Conservation (phyloP, 2,797 vertebrate species). For the Diglossa cyanea region DNA sequence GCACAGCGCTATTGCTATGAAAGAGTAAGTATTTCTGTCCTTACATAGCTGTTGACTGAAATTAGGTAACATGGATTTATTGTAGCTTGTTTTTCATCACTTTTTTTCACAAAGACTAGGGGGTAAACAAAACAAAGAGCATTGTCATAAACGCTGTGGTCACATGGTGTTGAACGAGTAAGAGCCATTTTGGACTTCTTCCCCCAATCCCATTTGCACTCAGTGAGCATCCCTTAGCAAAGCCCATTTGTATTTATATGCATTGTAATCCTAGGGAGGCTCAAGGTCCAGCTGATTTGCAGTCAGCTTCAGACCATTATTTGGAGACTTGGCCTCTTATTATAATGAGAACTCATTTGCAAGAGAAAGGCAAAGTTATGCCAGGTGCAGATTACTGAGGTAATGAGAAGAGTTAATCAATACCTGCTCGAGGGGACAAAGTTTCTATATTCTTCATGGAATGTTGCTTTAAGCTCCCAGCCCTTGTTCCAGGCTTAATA, state of each 20-base stretch:
- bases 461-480: not conserved
- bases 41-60: not conserved
- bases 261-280: not conserved
- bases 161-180: not conserved
- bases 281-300: not conserved
- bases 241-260: accelerated
- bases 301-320: not conserved
- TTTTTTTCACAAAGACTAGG: not conserved
- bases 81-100: not conserved
- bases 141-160: not conserved
- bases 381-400: accelerated
- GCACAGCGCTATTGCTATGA: not conserved
- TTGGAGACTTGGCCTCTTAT: not conserved
- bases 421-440: not conserved
- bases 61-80: not conserved
- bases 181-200: not conserved
- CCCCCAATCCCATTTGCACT: not conserved
- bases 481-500: not conserved
- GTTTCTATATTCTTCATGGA: not conserved
- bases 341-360: not conserved
- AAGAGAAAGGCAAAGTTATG: not conserved
- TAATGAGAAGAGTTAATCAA: not conserved
- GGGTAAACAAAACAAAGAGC: not conserved
- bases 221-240: not conserved
- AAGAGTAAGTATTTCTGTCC: not conserved